These are phyloP conservation scores for Nothoprocta perdicaria DNA, from an alignment of 2,113 vertebrate genomes.

Conservation along the genomic window DNA sequence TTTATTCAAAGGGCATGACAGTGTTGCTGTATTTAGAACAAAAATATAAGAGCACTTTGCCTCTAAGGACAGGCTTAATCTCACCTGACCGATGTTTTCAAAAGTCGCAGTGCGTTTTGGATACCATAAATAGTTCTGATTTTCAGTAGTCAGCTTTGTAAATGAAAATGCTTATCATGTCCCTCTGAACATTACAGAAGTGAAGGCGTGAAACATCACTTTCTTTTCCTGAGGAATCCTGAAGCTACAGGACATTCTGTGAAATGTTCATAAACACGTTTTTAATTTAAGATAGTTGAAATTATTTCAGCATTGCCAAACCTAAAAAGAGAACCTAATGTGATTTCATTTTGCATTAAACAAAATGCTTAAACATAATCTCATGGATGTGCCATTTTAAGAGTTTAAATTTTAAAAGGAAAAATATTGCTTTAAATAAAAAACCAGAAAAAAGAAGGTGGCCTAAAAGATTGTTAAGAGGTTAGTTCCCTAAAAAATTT, in stretches of 20 bases:
- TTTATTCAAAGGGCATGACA: not conserved
- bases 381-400: not conserved
- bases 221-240: not conserved
- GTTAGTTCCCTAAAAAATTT: not conserved
- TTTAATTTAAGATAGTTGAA: not conserved
- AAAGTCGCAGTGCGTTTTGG: not conserved
- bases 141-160: not conserved
- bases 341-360: not conserved
- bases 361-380: not conserved
- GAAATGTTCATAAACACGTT: not conserved
- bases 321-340: not conserved
- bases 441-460: fast-evolving
- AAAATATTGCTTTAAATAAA: not conserved
- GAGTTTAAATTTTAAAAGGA: not conserved
- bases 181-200: not conserved
- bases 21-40: not conserved
- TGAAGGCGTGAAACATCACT: not conserved
- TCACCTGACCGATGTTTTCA: not conserved
- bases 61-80: not conserved
- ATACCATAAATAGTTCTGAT: not conserved
- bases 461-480: not conserved
- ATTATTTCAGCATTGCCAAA: not conserved
- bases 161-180: not conserved
- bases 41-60: not conserved
- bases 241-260: not conserved